Percentiles rank a stretch among this genome's conserved stretches.
phyloP scores from a whole-genome alignment of 1,140 invertebrate species.

The Ceratina japonica region DNA sequence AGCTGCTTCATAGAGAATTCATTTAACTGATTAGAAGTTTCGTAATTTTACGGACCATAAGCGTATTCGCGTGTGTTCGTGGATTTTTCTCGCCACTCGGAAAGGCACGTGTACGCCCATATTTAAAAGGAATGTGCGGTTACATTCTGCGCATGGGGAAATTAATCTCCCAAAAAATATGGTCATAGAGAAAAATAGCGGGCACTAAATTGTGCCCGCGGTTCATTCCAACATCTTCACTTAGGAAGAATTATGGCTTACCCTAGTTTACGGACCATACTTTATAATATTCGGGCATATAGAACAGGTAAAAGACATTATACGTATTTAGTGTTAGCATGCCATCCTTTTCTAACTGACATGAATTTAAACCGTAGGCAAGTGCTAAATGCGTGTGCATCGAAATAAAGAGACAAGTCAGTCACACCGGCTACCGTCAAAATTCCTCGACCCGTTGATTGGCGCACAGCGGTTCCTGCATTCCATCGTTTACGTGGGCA shows the following conservation, averaged over 20 bases:
- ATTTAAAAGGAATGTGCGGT: background rate
- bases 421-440: background rate
- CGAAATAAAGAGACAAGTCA: background rate
- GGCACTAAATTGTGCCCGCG: background rate
- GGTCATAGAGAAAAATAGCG: background rate
- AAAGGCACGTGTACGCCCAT: no score
- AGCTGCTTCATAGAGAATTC: no score
- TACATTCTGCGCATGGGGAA: background rate
- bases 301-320: background rate
- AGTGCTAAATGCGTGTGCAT: background rate
- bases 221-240: background rate
- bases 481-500: slow-evolving; percentile 18
- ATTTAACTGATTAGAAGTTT: background rate
- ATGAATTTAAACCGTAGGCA: background rate
- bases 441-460: slow-evolving; percentile 24
- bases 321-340: background rate
- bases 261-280: background rate
- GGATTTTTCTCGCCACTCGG: background rate
- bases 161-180: slow-evolving; percentile 5
- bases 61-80: background rate
- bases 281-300: no score
- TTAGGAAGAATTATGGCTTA: background rate
- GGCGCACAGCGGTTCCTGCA: background rate
- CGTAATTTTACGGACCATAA: background rate
- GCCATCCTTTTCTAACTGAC: background rate